These are phyloP conservation scores for Nyctibius bracteatus DNA, from an alignment of 2,113 vertebrate species.

Conservation along the genomic window DNA sequence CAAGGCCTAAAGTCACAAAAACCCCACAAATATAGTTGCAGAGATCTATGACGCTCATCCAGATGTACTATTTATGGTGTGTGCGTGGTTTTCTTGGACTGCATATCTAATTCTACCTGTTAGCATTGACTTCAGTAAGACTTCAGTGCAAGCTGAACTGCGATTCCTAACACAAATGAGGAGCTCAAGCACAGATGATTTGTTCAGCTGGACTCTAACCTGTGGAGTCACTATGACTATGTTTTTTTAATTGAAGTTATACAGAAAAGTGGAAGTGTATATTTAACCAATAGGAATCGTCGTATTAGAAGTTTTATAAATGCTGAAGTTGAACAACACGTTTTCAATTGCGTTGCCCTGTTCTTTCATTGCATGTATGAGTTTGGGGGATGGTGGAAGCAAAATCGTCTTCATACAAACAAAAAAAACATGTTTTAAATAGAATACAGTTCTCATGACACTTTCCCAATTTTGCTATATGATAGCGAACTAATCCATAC, in stretches of 20 bases:
- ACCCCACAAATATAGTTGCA: neutral
- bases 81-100: neutral
- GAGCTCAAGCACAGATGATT: neutral
- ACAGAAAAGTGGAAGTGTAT: neutral
- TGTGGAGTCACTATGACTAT: neutral
- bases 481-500: neutral
- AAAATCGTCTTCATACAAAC: neutral
- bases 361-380: neutral
- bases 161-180: neutral
- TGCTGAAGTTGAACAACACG: fast-evolving
- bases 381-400: neutral
- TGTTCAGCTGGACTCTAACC: neutral
- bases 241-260: neutral
- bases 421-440: neutral
- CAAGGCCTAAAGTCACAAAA: neutral
- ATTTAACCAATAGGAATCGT: neutral
- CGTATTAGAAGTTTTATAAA: neutral
- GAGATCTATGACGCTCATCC: neutral
- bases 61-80: neutral
- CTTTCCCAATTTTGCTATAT: neutral
- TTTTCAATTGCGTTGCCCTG: neutral
- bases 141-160: neutral
- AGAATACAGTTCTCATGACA: neutral
- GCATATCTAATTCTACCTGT: neutral
- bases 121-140: neutral